Evolutionary conservation across 2,797 vertebrate genomes (phyloP).

Genomic region (Sebastiscus albofasciatus): DNA sequence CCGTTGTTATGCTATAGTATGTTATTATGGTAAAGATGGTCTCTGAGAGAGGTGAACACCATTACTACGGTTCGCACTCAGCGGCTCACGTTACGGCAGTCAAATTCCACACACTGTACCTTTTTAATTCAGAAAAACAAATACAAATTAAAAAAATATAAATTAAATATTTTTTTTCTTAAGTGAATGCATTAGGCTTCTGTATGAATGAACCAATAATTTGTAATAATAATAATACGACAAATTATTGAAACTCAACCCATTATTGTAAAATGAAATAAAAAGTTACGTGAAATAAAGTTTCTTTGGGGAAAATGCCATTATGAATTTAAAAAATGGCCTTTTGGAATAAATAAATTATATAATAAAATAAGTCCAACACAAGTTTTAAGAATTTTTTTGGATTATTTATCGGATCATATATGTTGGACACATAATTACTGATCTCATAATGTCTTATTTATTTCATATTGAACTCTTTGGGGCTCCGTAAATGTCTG

Average conservation of each 20-base stretch:
- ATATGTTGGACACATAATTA: neutral
- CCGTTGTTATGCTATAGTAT: no score
- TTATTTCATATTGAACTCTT: neutral
- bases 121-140: neutral
- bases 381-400: neutral
- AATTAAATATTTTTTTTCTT: no score
- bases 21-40: no score
- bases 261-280: neutral
- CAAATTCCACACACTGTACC: rapidly evolving
- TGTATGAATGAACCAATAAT: neutral
- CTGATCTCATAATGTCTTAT: neutral
- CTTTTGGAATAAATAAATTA: rapidly evolving
- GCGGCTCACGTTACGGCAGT: no score
- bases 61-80: no score
- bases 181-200: neutral
- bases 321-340: neutral
- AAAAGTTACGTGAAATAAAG: neutral
- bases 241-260: neutral
- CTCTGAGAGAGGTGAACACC: no score
- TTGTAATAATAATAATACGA: neutral
- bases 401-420: neutral
- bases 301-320: no score
- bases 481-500: neutral
- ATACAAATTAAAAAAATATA: no score
- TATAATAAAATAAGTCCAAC: no score